Evolutionary conservation across 2,888 invertebrate genomes (phyloP).

Genomic region (Pammene fasciana): DNA sequence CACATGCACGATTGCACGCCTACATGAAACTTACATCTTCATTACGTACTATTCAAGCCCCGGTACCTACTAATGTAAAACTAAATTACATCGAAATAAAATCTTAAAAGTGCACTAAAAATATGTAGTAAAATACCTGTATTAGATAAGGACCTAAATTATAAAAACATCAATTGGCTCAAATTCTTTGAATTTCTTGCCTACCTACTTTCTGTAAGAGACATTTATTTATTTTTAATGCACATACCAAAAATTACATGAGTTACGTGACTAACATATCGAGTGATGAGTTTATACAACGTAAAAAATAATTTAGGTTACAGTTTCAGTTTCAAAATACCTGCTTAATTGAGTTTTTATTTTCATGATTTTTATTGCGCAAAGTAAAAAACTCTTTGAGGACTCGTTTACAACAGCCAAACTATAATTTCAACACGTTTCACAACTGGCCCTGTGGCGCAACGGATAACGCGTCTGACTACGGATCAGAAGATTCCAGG

Average conservation of each 20-base stretch:
- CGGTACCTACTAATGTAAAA: neutral
- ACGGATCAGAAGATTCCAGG: constrained; percentile 88
- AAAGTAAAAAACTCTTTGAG: neutral
- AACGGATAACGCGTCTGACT: constrained; percentile 85
- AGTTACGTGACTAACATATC: no score
- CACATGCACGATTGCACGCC: constrained; percentile 28
- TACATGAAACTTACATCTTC: constrained; percentile 33
- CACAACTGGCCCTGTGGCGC: constrained; percentile 64
- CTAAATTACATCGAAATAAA: neutral
- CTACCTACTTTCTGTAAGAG: no score
- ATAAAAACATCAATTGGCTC: neutral
- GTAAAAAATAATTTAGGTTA: no score
- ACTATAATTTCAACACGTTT: constrained; percentile 16
- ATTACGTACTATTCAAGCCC: constrained; percentile 6
- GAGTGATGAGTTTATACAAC: no score
- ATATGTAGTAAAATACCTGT: neutral
- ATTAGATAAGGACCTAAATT: neutral
- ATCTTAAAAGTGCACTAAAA: neutral
- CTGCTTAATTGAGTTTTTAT: no score
- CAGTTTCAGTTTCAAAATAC: no score
- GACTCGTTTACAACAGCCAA: neutral
- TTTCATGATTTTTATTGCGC: no score
- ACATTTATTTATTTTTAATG: no score
- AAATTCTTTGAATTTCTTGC: no score
- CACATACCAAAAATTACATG: no score